Evolutionary conservation across 2,113 vertebrate genomes (phyloP).

Genomic region (Epinephelus lanceolatus): DNA sequence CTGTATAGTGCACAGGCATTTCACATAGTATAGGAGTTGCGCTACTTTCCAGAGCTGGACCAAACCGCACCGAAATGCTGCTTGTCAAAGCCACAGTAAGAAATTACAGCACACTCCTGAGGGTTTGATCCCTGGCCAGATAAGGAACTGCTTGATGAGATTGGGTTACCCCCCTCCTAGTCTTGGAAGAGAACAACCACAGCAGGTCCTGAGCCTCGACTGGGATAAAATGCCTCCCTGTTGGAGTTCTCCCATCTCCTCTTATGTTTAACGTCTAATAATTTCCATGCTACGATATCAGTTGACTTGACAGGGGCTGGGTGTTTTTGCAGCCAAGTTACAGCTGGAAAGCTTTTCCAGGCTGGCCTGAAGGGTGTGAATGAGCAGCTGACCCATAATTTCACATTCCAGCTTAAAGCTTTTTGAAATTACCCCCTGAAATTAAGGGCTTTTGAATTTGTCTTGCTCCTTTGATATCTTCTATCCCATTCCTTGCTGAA

Average conservation of each 20-base stretch:
- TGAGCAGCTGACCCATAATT: constrained; percentile 68
- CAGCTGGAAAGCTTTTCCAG: constrained; percentile 76
- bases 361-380: constrained; percentile 68
- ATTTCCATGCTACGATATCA: constrained; percentile 70
- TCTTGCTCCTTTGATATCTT: constrained; percentile 52
- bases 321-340: constrained; percentile 62
- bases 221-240: constrained; percentile 62
- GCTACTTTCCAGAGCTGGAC: constrained; percentile 19
- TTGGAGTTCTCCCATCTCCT: constrained; percentile 44
- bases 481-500: constrained; percentile 29
- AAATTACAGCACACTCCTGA: constrained; percentile 60
- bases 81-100: constrained; percentile 63
- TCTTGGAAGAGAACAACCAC: constrained; percentile 49
- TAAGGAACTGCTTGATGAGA: constrained; percentile 68
- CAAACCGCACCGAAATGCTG: constrained; percentile 39
- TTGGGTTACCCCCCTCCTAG: constrained; percentile 42
- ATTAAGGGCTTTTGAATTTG: constrained; percentile 42
- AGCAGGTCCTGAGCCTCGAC: constrained; percentile 39
- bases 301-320: constrained; percentile 62
- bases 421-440: constrained; percentile 71
- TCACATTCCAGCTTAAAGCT: constrained; percentile 72
- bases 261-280: constrained; percentile 61
- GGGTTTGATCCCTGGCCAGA: constrained; percentile 73
- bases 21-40: constrained; percentile 9
- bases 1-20: constrained; percentile 18